Conservation (phyloP, 2,888 invertebrate species). For the Leptinotarsa haldemani region DNA sequence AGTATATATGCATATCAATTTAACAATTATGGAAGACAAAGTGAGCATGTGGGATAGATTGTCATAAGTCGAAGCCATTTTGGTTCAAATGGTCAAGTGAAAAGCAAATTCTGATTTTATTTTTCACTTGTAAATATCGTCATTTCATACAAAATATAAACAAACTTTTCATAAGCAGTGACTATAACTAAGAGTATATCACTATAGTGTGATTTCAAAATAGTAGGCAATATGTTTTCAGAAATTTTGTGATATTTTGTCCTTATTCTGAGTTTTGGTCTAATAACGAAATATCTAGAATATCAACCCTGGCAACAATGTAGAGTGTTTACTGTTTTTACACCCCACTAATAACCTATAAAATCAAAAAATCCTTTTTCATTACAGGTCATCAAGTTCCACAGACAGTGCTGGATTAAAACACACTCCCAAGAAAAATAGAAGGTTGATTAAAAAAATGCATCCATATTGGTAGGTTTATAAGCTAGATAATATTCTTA, state of each 20-base stretch:
- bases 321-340: not conserved
- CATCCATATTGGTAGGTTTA: not conserved
- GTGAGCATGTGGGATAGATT: not conserved
- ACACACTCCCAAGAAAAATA: not conserved
- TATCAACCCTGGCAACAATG: not conserved
- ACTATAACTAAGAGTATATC: not conserved
- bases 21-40: not conserved
- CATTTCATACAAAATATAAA: not conserved
- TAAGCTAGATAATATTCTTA: not conserved
- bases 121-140: not conserved
- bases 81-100: not conserved
- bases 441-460: not conserved
- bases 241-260: not conserved
- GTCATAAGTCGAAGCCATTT: not conserved
- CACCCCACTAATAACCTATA: not conserved
- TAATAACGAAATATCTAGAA: not conserved
- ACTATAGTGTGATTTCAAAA: not conserved
- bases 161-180: not conserved
- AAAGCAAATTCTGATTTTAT: not conserved
- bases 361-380: not conserved
- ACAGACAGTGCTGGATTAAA: not conserved
- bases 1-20: conserved; percentile 1
- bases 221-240: not conserved
- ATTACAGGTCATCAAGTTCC: not conserved
- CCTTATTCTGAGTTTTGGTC: not conserved